Evolutionary conservation across 2,113 vertebrate genomes (phyloP).

Genomic region (Dicrurus megarhynchus): DNA sequence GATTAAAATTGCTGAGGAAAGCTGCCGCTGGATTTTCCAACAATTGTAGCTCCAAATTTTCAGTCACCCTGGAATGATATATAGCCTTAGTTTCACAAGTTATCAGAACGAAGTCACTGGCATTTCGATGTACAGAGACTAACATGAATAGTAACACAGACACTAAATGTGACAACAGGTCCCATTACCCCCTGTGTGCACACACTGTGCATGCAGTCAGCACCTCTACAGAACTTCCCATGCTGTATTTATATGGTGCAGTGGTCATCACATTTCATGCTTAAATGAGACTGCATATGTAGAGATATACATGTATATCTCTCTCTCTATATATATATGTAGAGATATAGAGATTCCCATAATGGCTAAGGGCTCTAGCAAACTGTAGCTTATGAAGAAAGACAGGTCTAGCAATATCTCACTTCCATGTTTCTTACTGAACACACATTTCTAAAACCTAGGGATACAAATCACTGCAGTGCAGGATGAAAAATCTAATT

Average conservation of each 20-base stretch:
- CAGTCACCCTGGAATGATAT: slow-evolving; percentile 54
- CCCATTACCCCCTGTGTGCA: background rate
- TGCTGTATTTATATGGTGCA: background rate
- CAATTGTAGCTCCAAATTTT: slow-evolving; percentile 15
- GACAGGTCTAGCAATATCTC: background rate
- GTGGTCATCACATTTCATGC: background rate
- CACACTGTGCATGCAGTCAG: background rate
- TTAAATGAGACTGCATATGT: background rate
- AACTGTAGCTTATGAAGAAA: background rate
- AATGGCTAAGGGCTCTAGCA: background rate
- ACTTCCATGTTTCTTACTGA: background rate
- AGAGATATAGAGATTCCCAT: background rate
- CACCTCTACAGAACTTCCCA: background rate
- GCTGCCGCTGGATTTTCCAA: background rate
- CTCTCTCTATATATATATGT: no score
- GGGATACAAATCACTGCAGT: background rate
- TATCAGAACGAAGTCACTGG: background rate
- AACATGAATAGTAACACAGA: background rate
- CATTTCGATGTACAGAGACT: accelerated
- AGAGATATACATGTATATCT: background rate
- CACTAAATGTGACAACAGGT: background rate
- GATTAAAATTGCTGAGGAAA: slow-evolving; percentile 41
- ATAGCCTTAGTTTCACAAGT: background rate
- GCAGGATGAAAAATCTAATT: background rate
- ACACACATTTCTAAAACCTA: background rate